A percentile compares a stretch with the other conserved stretches of the same genome.
phyloP scores from a whole-genome alignment of 2,113 vertebrate genomes.

The Otis tarda region DNA sequence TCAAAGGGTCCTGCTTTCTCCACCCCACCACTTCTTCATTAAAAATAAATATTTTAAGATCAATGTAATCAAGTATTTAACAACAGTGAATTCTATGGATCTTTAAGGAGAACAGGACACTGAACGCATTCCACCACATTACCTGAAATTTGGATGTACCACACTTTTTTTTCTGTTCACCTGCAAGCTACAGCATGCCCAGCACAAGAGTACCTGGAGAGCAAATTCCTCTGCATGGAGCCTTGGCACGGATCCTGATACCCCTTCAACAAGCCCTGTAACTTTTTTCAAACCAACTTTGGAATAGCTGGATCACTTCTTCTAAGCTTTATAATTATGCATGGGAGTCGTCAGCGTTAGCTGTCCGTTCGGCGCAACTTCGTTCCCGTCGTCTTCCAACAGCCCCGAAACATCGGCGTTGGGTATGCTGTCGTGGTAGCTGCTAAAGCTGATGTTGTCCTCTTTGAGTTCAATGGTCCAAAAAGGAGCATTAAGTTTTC shows the following conservation, averaged over 20 bases:
- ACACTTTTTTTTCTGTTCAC: background rate
- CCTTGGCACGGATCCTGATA: background rate
- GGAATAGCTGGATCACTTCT: background rate
- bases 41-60: constrained; percentile 53
- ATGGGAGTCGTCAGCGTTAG: constrained; percentile 88
- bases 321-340: constrained; percentile 88
- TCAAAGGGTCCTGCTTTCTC: background rate
- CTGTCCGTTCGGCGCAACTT: constrained; percentile 92
- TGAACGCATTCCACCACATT: constrained; percentile 1
- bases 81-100: constrained; percentile 40
- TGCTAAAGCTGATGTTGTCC: constrained; percentile 99
- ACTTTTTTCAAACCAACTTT: background rate
- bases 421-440: constrained; percentile 98
- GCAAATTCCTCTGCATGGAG: background rate
- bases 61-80: constrained; percentile 22
- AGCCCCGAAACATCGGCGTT: constrained; percentile 93
- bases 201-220: background rate
- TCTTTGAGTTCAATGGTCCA: constrained; percentile 99
- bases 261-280: constrained; percentile 11
- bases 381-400: constrained; percentile 90
- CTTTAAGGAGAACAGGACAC: constrained; percentile 39
- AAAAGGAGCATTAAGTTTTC: constrained; percentile 97
- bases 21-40: constrained; percentile 30
- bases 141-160: constrained; percentile 26
- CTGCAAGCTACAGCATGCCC: constrained; percentile 32